These are phyloP conservation scores for Drosophila fulvimacula DNA, from an alignment of 2,888 invertebrate genomes.

Conservation along the genomic window DNA sequence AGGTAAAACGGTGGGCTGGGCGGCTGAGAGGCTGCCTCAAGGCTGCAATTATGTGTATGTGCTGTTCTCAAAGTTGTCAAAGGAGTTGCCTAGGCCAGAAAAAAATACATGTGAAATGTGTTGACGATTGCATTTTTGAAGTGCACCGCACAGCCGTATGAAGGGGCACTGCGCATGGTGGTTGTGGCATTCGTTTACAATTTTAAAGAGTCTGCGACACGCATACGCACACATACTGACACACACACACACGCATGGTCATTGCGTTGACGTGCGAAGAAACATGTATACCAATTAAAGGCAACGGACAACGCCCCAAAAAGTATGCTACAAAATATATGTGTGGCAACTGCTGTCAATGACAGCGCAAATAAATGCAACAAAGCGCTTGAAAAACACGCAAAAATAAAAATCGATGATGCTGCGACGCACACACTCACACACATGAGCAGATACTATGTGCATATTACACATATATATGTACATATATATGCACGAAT, in stretches of 20 bases:
- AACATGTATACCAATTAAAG: constrained; percentile 74
- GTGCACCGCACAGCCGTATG: constrained; percentile 59
- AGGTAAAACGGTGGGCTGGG: constrained; percentile 14
- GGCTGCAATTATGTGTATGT: constrained; percentile 68
- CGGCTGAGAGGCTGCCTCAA: constrained; percentile 48
- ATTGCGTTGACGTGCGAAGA: constrained; percentile 54
- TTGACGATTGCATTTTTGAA: constrained; percentile 75
- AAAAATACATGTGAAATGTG: constrained; percentile 54
- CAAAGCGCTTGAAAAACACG: constrained; percentile 72
- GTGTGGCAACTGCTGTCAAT: constrained; percentile 71
- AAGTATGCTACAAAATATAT: constrained; percentile 51
- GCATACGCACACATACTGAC: background rate
- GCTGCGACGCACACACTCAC: constrained; percentile 18
- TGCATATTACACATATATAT: constrained; percentile 21
- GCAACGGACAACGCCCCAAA: constrained; percentile 77
- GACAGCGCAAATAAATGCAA: constrained; percentile 76
- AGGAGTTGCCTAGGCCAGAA: constrained; percentile 52
- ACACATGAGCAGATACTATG: background rate
- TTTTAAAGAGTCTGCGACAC: constrained; percentile 31
- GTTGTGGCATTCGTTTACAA: constrained; percentile 15
- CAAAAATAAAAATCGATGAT: constrained; percentile 74
- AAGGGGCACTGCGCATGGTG: constrained; percentile 13
- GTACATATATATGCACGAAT: background rate
- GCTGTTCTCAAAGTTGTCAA: constrained; percentile 52
- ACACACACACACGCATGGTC: constrained; percentile 10